Conservation (phyloP, 2,113 vertebrate species). For the Cyphomyrus discorhynchus region DNA sequence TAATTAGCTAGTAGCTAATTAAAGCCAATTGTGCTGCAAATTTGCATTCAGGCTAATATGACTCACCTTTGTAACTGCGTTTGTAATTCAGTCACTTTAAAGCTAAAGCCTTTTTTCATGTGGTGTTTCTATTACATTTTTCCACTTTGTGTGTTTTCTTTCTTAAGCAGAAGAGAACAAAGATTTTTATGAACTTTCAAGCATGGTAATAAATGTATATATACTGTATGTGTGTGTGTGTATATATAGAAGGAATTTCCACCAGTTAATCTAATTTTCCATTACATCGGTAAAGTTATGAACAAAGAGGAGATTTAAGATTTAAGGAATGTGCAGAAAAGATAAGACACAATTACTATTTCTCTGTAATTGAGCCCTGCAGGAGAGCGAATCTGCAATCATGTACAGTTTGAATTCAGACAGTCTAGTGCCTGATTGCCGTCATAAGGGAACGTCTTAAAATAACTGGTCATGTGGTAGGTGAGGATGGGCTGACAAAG, state of each 20-base stretch:
- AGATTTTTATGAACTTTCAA: background rate
- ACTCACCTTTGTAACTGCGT: background rate
- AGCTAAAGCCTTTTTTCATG: background rate
- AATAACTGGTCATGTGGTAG: background rate
- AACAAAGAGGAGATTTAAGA: conserved; percentile 2
- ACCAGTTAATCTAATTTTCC: background rate
- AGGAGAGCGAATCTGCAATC: background rate
- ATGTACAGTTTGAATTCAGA: background rate
- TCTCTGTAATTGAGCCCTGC: background rate
- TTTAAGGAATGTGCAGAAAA: background rate
- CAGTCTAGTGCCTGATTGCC: background rate
- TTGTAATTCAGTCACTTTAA: background rate
- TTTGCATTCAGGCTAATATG: background rate
- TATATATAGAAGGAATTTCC: background rate
- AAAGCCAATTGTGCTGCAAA: background rate
- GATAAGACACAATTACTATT: background rate
- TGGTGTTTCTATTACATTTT: background rate
- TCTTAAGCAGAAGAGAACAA: background rate
- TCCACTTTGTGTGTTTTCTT: background rate
- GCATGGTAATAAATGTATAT: background rate
- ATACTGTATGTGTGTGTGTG: background rate
- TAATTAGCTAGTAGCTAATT: background rate
- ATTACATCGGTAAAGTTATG: background rate
- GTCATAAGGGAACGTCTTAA: background rate
- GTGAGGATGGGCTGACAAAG: background rate